Conservation (phyloP, 2,888 invertebrate species). For the Cancer borealis region DNA sequence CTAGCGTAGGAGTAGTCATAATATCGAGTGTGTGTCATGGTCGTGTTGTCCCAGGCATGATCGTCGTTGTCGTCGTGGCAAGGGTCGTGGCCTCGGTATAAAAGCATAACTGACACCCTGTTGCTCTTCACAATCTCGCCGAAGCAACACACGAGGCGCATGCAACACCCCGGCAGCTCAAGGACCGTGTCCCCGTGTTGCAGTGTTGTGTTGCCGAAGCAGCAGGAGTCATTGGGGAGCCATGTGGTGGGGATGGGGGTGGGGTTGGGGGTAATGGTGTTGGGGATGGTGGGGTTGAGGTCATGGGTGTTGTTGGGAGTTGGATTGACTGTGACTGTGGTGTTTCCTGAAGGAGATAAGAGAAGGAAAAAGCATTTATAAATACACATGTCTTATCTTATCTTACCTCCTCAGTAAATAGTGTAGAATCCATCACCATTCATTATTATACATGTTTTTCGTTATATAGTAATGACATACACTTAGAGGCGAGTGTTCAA, state of each 20-base stretch:
- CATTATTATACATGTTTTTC: not conserved
- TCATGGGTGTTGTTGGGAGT: not conserved
- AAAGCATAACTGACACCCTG: not conserved
- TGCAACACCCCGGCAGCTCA: not conserved
- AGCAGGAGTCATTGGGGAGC: not conserved
- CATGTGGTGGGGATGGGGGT: not conserved
- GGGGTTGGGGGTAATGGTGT: not conserved
- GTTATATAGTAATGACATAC: no score
- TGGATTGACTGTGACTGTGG: not conserved
- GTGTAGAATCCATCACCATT: not conserved
- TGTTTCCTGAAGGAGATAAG: not conserved
- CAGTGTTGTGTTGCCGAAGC: not conserved
- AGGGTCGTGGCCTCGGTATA: not conserved
- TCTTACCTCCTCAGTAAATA: no score
- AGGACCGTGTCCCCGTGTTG: not conserved
- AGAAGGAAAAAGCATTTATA: not conserved
- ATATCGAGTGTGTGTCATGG: not conserved
- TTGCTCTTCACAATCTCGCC: not conserved
- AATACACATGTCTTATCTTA: no score
- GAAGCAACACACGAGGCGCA: not conserved
- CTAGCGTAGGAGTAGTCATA: not conserved
- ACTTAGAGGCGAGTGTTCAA: not conserved
- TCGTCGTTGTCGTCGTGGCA: slow-evolving; percentile 4
- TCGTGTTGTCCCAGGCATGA: not conserved
- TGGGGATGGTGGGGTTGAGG: not conserved